Conservation (phyloP, 2,888 invertebrate species). For the Zaprionus bogoriensis region DNA sequence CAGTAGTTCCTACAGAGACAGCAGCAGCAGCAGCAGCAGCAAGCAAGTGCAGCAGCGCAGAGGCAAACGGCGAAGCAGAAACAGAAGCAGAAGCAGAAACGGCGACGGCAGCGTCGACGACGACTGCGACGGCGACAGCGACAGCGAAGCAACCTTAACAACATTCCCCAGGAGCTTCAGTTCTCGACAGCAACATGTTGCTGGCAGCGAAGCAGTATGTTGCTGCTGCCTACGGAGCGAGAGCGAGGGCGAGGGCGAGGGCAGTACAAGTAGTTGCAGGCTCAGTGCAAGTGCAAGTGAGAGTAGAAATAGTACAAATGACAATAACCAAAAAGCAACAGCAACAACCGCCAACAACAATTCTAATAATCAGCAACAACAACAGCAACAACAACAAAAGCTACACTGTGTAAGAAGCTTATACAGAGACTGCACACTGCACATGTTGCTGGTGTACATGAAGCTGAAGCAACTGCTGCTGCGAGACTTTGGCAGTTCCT, state of each 20-base stretch:
- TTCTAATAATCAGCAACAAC: too few species aligned
- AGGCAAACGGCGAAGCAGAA: constrained; percentile 9
- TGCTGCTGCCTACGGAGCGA: neutral
- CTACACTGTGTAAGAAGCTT: constrained; percentile 6
- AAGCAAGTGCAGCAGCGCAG: constrained; percentile 4
- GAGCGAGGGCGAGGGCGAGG: constrained; percentile 1
- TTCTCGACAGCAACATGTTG: constrained; percentile 26
- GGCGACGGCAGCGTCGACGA: neutral
- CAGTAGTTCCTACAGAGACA: constrained; percentile 35
- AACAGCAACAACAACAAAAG: constrained; percentile 10
- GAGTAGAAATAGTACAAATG: constrained; percentile 59
- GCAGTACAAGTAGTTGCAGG: neutral
- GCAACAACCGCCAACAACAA: constrained; percentile 16
- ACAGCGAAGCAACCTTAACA: constrained; percentile 24
- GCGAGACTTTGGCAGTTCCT: constrained; percentile 45
- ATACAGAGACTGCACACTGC: constrained; percentile 47
- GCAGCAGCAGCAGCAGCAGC: constrained; percentile 14
- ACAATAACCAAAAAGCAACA: constrained; percentile 60
- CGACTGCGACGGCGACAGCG: neutral
- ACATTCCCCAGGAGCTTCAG: constrained; percentile 46
- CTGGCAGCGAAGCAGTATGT: constrained; percentile 17
- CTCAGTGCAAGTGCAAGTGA: constrained; percentile 1
- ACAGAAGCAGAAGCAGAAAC: constrained; percentile 1
- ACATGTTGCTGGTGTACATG: constrained; percentile 48
- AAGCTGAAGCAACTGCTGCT: constrained; percentile 32